phyloP scores from a whole-genome alignment of 53 echinoderm and acorn worm genomes.

The Paracentrotus lividus region DNA sequence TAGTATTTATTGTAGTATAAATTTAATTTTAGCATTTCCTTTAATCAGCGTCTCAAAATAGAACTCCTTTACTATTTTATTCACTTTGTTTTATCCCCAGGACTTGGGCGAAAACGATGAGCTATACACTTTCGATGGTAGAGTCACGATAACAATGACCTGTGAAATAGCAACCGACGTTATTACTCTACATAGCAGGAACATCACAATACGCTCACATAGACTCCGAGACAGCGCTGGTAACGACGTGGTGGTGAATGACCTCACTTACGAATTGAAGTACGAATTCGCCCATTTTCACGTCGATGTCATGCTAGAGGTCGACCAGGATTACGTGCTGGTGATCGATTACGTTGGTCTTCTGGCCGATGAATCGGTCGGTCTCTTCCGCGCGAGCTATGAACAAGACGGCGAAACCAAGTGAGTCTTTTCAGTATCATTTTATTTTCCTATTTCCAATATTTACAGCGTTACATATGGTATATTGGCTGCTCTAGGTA shows the following conservation, averaged over 20 bases:
- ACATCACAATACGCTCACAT: slow-evolving; percentile 72
- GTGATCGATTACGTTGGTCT: slow-evolving; percentile 79
- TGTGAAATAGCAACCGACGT: slow-evolving; percentile 75
- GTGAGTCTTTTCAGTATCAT: slow-evolving; percentile 73
- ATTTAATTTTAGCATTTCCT: no score
- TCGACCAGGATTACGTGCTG: slow-evolving; percentile 76
- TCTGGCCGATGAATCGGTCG: slow-evolving; percentile 78
- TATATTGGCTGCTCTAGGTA: no score
- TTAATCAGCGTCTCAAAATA: no score
- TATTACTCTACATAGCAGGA: slow-evolving; percentile 82
- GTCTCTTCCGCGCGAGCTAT: slow-evolving; percentile 90
- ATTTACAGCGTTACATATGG: no score
- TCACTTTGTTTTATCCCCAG: no score
- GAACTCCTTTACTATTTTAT: no score
- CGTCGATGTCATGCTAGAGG: slow-evolving; percentile 44
- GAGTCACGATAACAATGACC: slow-evolving; percentile 77
- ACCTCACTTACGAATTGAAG: slow-evolving; percentile 48
- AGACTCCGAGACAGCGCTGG: slow-evolving; percentile 54
- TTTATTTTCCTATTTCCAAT: no score
- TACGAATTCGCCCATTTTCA: slow-evolving; percentile 86
- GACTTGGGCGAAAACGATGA: slow-evolving; percentile 53
- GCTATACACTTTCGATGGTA: slow-evolving; percentile 90
- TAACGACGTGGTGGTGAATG: slow-evolving; percentile 48
- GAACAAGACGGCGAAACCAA: slow-evolving; percentile 74
- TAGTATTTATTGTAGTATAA: no score